These are phyloP conservation scores for Acanthisitta chloris DNA, from an alignment of 2,113 vertebrate genomes.

Conservation along the genomic window DNA sequence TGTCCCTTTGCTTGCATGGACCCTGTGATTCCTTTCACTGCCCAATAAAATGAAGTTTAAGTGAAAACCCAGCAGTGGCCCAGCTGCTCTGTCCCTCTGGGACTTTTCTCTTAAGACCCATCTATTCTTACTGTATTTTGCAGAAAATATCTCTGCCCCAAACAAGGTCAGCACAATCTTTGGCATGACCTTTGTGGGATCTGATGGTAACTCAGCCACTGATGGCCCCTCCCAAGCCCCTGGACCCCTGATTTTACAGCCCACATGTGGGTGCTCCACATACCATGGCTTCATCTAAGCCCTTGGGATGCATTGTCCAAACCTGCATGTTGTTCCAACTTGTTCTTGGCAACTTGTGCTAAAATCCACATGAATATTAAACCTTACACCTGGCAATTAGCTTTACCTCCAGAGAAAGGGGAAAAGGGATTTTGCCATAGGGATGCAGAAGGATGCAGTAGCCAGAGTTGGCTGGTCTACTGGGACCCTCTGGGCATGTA, in stretches of 20 bases:
- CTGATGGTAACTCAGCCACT: neutral
- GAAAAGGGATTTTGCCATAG: neutral
- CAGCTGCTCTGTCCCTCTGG: neutral
- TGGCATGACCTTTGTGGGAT: neutral
- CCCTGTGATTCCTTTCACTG: neutral
- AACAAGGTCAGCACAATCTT: neutral
- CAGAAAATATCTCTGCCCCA: neutral
- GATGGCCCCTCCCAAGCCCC: neutral
- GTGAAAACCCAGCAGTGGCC: neutral
- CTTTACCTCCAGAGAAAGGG: neutral
- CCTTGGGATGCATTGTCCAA: neutral
- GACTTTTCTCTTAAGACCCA: neutral
- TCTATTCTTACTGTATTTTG: neutral
- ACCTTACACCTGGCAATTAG: constrained; percentile 9
- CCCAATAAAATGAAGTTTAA: neutral
- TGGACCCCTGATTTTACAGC: neutral
- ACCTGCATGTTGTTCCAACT: neutral
- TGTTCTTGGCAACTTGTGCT: neutral
- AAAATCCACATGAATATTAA: neutral
- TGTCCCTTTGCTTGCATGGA: neutral
- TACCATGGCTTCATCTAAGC: neutral
- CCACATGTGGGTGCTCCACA: neutral
- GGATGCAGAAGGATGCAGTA: neutral
- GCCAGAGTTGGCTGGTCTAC: neutral
- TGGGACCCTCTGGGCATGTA: accelerated